Evolutionary conservation across 2,113 vertebrate species (phyloP).

Genomic region (Anolis sagrei): DNA sequence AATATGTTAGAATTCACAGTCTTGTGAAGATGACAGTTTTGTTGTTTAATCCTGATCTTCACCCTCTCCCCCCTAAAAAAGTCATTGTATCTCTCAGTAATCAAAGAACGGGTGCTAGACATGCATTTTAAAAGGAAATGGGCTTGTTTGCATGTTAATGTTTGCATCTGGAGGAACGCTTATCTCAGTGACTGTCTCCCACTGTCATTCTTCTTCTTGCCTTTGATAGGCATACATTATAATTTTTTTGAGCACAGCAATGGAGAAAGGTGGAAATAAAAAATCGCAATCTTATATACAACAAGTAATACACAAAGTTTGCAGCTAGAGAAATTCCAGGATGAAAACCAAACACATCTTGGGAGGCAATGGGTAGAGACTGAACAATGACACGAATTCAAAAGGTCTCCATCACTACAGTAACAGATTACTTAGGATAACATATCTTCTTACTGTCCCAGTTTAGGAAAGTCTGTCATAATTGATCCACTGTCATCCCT

Average conservation of each 20-base stretch:
- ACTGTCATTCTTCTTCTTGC: neutral
- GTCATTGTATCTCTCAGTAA: neutral
- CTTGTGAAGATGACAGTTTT: neutral
- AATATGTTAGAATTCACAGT: neutral
- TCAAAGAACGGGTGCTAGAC: neutral
- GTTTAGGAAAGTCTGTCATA: too few species aligned
- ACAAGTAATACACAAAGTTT: neutral
- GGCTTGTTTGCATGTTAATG: accelerated
- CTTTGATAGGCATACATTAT: neutral
- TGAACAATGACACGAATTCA: neutral
- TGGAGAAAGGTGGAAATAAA: neutral
- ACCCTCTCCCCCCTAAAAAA: neutral
- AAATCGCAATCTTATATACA: neutral
- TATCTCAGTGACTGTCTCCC: neutral
- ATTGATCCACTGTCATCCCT: too few species aligned
- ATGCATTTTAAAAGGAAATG: accelerated
- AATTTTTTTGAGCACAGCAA: neutral
- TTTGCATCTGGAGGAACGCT: neutral
- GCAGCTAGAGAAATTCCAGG: neutral
- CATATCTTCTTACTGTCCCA: too few species aligned
- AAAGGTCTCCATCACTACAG: neutral
- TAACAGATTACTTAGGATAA: neutral
- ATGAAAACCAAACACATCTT: neutral
- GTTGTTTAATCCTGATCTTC: neutral
- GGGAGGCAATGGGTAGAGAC: neutral